Evolutionary conservation across 2,113 vertebrate genomes (phyloP).

Genomic region (Spheniscus mendiculus): DNA sequence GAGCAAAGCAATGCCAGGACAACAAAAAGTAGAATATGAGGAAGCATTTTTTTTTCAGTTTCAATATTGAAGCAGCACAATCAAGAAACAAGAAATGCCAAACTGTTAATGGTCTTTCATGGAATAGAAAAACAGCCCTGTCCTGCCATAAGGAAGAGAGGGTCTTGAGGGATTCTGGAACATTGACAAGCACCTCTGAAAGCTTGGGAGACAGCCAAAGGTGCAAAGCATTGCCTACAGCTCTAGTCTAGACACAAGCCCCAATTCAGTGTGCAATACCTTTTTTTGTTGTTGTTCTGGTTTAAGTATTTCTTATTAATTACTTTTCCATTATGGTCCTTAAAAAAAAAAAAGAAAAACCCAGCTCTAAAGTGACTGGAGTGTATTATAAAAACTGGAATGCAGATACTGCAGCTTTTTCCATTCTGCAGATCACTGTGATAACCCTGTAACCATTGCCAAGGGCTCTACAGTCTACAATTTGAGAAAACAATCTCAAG

Average conservation of each 20-base stretch:
- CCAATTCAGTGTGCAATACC: not conserved
- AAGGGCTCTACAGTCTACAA: not conserved
- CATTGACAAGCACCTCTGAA: not conserved
- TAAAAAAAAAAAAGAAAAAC: not conserved
- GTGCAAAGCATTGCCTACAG: not conserved
- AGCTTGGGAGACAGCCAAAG: not conserved
- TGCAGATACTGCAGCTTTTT: not conserved
- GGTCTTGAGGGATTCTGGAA: not conserved
- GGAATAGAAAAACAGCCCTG: not conserved
- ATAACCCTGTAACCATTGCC: not conserved
- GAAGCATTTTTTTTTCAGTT: not conserved
- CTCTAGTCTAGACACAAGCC: not conserved
- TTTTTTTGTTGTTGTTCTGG: not conserved
- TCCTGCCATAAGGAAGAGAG: not conserved
- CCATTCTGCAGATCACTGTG: not conserved
- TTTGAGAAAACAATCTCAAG: not conserved
- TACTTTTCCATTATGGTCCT: not conserved
- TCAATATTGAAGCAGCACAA: not conserved
- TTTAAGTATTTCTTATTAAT: not conserved
- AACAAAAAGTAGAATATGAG: not conserved
- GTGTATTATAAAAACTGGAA: not conserved
- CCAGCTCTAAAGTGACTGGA: not conserved
- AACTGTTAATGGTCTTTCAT: not conserved
- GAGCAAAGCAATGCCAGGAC: not conserved
- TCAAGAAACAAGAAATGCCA: not conserved